These are phyloP conservation scores for Heliocidaris erythrogramma DNA, from an alignment of 35 echinoderm and acorn worm genomes.

Conservation along the genomic window DNA sequence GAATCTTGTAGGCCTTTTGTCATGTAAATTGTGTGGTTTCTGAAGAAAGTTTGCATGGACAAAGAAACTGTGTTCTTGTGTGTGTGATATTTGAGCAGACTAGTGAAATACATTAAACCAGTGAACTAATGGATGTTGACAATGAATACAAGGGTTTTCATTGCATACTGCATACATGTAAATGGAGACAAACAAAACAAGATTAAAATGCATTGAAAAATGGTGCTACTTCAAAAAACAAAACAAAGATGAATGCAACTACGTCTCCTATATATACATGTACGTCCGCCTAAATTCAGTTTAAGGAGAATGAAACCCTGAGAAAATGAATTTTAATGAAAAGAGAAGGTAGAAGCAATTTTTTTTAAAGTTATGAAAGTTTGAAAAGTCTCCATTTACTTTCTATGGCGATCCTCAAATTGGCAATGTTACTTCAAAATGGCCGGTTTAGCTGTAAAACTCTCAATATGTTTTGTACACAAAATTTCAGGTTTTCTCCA, in stretches of 20 bases:
- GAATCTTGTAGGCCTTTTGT: neutral
- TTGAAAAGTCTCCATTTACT: too few relatives aligned
- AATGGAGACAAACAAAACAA: neutral
- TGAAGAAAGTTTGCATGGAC: neutral
- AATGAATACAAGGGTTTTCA: neutral
- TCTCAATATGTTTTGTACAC: too few relatives aligned
- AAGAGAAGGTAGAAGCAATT: too few relatives aligned
- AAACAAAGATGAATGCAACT: neutral
- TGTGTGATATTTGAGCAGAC: neutral
- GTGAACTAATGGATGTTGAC: neutral
- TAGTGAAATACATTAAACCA: neutral
- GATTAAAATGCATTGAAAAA: neutral
- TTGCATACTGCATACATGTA: neutral
- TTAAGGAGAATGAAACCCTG: too few relatives aligned
- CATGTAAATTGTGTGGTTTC: neutral
- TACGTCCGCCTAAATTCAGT: too few relatives aligned
- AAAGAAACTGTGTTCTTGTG: neutral
- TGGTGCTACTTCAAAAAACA: neutral
- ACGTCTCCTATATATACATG: too few relatives aligned
- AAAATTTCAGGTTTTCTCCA: too few relatives aligned
- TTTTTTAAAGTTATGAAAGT: too few relatives aligned
- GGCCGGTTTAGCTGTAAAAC: too few relatives aligned
- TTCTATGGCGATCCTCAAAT: too few relatives aligned
- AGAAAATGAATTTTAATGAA: too few relatives aligned
- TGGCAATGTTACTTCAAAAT: too few relatives aligned